These are phyloP conservation scores for Cataglyphis livida DNA, from an alignment of 2,888 invertebrate species.

Conservation along the genomic window DNA sequence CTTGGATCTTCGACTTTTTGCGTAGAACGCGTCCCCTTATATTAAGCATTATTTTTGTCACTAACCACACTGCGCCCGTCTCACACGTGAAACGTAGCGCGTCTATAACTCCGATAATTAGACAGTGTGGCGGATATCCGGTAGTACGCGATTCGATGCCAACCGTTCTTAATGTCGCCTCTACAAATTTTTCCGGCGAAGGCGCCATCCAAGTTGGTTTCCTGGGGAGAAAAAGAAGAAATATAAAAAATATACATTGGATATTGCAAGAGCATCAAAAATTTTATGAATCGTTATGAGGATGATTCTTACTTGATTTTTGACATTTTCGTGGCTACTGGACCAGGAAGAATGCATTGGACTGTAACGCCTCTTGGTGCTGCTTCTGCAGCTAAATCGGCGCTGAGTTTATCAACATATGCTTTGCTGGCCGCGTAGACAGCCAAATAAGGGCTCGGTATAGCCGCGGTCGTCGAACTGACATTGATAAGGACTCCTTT, in stretches of 20 bases:
- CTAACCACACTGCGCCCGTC: conserved; percentile 88
- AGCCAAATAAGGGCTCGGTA: conserved; percentile 93
- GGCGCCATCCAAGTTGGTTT: conserved; percentile 91
- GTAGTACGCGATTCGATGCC: conserved; percentile 90
- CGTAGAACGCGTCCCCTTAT: conserved; percentile 88
- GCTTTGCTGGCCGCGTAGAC: conserved; percentile 97
- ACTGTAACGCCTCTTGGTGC: conserved; percentile 90
- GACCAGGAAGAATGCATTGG: conserved; percentile 94
- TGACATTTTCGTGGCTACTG: conserved; percentile 96
- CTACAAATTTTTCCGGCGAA: conserved; percentile 90
- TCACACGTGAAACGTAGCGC: conserved; percentile 87
- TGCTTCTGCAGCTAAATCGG: conserved; percentile 92
- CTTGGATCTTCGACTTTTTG: conserved; percentile 75
- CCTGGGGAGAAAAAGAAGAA: conserved; percentile 66
- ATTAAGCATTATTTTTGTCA: conserved; percentile 89
- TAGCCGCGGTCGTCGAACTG: conserved; percentile 92
- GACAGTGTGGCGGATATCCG: conserved; percentile 91
- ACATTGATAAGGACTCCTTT: conserved; percentile 96
- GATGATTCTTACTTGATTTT: conserved; percentile 87
- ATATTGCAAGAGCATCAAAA: too few relatives aligned
- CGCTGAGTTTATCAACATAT: conserved; percentile 93
- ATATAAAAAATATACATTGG: not conserved
- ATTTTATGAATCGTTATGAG: not conserved
- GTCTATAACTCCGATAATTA: conserved; percentile 87
- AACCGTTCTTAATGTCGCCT: conserved; percentile 90